Conservation (phyloP, 2,888 invertebrate species). For the Oligia latruncula region DNA sequence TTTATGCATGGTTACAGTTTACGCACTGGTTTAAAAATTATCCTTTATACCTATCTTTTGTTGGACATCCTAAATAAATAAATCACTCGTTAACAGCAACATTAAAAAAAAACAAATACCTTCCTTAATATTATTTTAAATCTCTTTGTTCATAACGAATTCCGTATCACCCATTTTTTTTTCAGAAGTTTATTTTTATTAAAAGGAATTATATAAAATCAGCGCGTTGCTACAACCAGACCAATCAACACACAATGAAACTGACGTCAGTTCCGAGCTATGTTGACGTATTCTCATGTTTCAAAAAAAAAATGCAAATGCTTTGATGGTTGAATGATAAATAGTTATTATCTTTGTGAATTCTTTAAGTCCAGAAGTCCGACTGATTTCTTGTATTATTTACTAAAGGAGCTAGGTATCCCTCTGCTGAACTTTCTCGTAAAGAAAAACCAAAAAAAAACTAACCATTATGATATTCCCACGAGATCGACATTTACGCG, state of each 20-base stretch:
- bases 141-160: neutral
- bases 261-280: neutral
- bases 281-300: neutral
- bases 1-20: too few relatives aligned
- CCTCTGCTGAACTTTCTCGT: too few relatives aligned
- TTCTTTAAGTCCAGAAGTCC: neutral
- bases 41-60: neutral
- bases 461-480: too few relatives aligned
- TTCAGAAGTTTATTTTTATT: neutral
- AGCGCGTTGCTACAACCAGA: neutral
- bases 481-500: too few relatives aligned
- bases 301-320: neutral
- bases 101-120: neutral
- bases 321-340: neutral
- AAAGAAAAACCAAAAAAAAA: too few relatives aligned
- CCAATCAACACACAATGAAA: constrained; percentile 2
- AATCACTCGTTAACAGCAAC: neutral
- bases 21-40: too few relatives aligned
- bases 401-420: neutral
- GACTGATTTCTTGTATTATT: neutral
- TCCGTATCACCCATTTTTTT: neutral
- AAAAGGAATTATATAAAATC: neutral
- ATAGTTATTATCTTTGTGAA: neutral
- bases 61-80: neutral
- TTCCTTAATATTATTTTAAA: neutral